Percentiles rank a stretch among this genome's conserved stretches.
Conservation (phyloP, 2,113 vertebrate genomes). For the Chlorodrepanis virens region DNA sequence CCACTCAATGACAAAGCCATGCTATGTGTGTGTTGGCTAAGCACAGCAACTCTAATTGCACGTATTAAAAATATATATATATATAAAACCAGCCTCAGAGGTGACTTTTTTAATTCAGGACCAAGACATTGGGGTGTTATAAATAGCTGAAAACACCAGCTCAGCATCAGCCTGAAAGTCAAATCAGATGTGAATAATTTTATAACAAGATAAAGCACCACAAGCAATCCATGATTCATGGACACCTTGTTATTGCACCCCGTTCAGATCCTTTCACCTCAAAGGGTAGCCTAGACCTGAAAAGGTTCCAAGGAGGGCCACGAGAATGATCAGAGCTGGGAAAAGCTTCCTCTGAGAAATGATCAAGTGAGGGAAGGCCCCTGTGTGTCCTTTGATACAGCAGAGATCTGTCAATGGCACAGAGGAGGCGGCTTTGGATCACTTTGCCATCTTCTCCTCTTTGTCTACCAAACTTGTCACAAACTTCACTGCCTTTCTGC, state of each 20-base stretch:
- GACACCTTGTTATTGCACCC: background rate
- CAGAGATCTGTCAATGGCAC: background rate
- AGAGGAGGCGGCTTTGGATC: background rate
- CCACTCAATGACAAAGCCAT: background rate
- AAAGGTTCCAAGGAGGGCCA: background rate
- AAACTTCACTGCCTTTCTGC: background rate
- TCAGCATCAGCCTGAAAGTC: background rate
- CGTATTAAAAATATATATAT: too few species aligned
- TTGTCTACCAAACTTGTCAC: background rate
- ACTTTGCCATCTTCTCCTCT: background rate
- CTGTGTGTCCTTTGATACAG: background rate
- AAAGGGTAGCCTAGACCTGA: background rate
- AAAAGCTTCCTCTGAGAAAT: background rate
- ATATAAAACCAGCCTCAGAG: background rate
- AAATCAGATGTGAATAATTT: background rate
- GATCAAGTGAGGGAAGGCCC: background rate
- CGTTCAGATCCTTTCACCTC: background rate
- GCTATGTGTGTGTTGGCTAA: rapidly evolving
- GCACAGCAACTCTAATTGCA: background rate
- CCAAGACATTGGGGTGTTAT: rapidly evolving
- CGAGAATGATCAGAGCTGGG: background rate
- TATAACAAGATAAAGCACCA: background rate
- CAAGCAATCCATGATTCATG: background rate
- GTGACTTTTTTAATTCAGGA: background rate
- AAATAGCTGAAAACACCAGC: background rate